Base-by-base conservation (phyloP, 2,113 vertebrate species). In the Gopherus evgoodei region DNA sequence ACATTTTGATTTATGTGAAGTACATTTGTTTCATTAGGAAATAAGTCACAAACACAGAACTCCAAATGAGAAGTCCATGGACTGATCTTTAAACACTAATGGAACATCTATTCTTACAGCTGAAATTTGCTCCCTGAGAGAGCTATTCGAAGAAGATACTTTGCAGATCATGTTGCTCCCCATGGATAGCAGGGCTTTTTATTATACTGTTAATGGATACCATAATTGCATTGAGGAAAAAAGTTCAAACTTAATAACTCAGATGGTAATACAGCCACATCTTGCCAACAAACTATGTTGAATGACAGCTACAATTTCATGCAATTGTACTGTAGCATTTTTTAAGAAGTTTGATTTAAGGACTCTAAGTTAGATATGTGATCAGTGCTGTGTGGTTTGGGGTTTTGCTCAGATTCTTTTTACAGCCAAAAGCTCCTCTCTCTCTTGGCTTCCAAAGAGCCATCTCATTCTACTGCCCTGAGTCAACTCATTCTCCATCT, bases 201-300 rank as follows among this genome's bases (percentile, higher is more conserved):
- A 83, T 92, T 53, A 78, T 44, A 35, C 24, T 83, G n/a, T 80
- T 96, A 88, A 93, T 94, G 82, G 53, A 89, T 57, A 84, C 1
- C 25, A 78, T 79, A 94, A 92, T 72, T 83, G n/a, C 42, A 82
- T 49, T 4, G 47, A 25, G 84, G 93, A 10, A 35, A 89, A 83
- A 91, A 76, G 38, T 56, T 27, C 47, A 88, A 47, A 86, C 75
- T 92, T 84, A 76, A 75, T 95, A 83, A 86, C 16, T 87, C 79
- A 2, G 2, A 4, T 24, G 50, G 49, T 54, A 95, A 56, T 6
- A 49, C 9, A 93, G n/a, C 19, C 11, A 2, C 44, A 78, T 12
- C 50, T 21, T 81, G 38, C 49, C 81, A 91, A 90, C 22, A 80
- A 95, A 56, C 27, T 86, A 72, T 93, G 6, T 12, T 38, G 9